Base-by-base conservation (phyloP, 2,113 vertebrate species). In the Psilopsiagon aurifrons region DNA sequence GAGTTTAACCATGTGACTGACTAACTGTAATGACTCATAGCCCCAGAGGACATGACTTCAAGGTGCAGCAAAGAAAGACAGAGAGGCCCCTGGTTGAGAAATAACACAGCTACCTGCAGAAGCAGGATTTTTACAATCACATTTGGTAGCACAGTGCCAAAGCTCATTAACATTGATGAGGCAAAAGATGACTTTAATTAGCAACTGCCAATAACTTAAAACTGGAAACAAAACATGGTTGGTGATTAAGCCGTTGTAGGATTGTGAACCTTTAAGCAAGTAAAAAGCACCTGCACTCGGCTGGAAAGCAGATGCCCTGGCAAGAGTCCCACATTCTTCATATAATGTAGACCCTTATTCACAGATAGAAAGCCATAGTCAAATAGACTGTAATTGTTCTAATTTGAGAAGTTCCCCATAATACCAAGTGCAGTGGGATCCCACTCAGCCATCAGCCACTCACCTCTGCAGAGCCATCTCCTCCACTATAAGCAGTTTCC, bases 11-110 rank as follows among this genome's bases (percentile, higher is more conserved):
- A 18, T 25, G 19, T 83, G 86, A 17, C 55, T 88, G 63, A 41
- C 57, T 66, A 60, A 52, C 74, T 83, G 47, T 44, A 55, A 35
- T 92, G 76, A 94, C 69, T 97, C 80, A 95, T 68, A 90, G 83
- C 51, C 85, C 64, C 54, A 93, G 83, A 88, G 82, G 55, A 81
- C 2, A 1, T 2, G 59, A 88, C 81, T 81, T 8, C 31, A 55
- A 9, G 20, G 46, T 39, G 18, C 47, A 85, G 70, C 55, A 64
- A 24, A 71, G 41, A 39, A 63, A 59, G 74, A 29, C 41, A 74
- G 92, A 67, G 75, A 80, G 39, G 79, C 27, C 59, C 47, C 68
- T 77, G 59, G 55, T 60, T 41, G 62, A 73, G 59, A 63, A 69
- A n/a, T 69, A 83, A 37, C 17, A 41, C n/a, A 85, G 14, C 17